phyloP scores from a whole-genome alignment of 2,797 vertebrate species.

The Pampus argenteus region DNA sequence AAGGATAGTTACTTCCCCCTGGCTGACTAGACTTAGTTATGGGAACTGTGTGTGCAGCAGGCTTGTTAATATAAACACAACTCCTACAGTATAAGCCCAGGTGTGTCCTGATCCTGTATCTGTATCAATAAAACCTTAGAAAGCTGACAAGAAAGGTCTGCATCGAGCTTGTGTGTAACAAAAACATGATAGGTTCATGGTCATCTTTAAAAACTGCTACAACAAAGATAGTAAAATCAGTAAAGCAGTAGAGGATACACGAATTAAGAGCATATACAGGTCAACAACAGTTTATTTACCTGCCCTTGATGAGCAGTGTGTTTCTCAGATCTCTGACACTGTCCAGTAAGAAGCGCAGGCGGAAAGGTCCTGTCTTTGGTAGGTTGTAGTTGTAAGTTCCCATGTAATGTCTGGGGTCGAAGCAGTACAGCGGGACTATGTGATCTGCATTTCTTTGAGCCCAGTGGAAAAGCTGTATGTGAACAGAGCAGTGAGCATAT shows the following conservation, averaged over 20 bases:
- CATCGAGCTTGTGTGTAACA: background rate
- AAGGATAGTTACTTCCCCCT: conserved; percentile 21
- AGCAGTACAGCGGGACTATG: conserved; percentile 89
- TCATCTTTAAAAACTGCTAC: background rate
- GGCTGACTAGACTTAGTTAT: conserved; percentile 31
- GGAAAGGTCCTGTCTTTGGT: conserved; percentile 86
- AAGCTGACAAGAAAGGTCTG: conserved; percentile 17
- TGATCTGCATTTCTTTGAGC: conserved; percentile 84
- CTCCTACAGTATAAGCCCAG: conserved; percentile 45
- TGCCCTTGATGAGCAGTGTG: conserved; percentile 82
- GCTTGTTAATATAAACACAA: conserved; percentile 58
- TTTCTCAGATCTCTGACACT: conserved; percentile 85
- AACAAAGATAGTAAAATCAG: background rate
- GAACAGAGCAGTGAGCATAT: background rate
- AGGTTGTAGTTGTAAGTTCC: conserved; percentile 83
- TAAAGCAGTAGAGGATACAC: background rate
- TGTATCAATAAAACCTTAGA: conserved; percentile 32
- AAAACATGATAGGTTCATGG: background rate
- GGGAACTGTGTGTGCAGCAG: conserved; percentile 51
- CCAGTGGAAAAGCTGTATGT: conserved; percentile 85
- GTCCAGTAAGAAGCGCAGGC: conserved; percentile 86
- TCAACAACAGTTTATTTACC: conserved; percentile 67
- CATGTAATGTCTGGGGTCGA: conserved; percentile 86
- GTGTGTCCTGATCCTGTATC: conserved; percentile 67
- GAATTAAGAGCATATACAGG: background rate